A percentile compares a stretch with the other conserved stretches of the same genome.
phyloP scores from a whole-genome alignment of 2,797 vertebrate species.

The Syngnathus rostellatus region DNA sequence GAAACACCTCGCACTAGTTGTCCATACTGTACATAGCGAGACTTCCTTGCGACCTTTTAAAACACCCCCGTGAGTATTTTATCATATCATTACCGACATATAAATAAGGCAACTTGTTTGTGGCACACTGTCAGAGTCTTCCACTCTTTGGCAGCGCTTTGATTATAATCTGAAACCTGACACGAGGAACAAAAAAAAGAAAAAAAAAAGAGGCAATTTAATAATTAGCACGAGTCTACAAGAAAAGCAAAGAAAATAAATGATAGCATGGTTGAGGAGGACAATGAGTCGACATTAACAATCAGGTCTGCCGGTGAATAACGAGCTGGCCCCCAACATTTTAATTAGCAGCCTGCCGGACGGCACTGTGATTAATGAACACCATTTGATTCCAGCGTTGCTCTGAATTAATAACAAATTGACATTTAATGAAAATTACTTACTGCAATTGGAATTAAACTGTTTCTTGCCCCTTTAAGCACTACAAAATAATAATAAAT shows the following conservation, averaged over 20 bases:
- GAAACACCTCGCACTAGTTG: constrained; percentile 49
- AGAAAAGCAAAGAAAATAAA: constrained; percentile 79
- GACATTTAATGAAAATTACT: constrained; percentile 83
- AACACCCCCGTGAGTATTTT: not conserved
- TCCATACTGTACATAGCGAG: constrained; percentile 22
- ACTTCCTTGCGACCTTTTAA: not conserved
- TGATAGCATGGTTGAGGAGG: constrained; percentile 67
- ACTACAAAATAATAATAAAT: constrained; percentile 56
- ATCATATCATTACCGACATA: constrained; percentile 6
- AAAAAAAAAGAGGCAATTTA: constrained; percentile 64
- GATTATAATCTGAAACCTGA: constrained; percentile 60
- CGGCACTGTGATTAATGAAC: constrained; percentile 78
- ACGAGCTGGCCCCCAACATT: constrained; percentile 75
- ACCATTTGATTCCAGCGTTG: constrained; percentile 79
- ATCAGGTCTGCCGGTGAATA: constrained; percentile 79
- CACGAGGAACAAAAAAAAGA: constrained; percentile 25
- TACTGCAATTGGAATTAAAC: constrained; percentile 73
- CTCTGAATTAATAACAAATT: constrained; percentile 82
- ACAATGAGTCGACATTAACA: constrained; percentile 79
- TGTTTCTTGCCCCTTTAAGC: constrained; percentile 52
- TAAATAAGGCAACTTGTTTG: not conserved
- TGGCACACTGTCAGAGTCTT: constrained; percentile 12
- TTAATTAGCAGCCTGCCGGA: constrained; percentile 78
- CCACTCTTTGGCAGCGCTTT: constrained; percentile 35
- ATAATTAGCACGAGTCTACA: constrained; percentile 78